phyloP scores from a whole-genome alignment of 2,888 invertebrate species.

The Aricia artaxerxes region DNA sequence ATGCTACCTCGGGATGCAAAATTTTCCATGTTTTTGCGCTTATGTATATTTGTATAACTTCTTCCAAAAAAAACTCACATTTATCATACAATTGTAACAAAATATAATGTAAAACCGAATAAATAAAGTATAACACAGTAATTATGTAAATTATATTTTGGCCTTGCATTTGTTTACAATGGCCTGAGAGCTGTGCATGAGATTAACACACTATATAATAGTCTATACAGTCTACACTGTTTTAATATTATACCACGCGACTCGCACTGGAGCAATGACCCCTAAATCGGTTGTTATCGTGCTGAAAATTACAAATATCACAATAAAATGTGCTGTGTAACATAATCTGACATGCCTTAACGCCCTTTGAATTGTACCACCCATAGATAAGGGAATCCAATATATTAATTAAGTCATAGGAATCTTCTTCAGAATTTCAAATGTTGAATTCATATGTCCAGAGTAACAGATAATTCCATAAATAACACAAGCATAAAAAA shows the following conservation, averaged over 20 bases:
- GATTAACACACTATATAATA: neutral
- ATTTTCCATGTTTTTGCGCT: too few relatives aligned
- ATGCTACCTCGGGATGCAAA: too few relatives aligned
- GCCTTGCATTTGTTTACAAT: constrained; percentile 22
- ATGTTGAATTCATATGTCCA: neutral
- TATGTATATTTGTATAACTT: neutral
- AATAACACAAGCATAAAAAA: too few relatives aligned
- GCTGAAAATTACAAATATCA: neutral
- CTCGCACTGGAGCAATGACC: constrained; percentile 1
- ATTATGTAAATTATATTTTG: constrained; percentile 10
- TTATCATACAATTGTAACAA: neutral
- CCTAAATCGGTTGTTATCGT: neutral
- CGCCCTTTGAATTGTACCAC: too few relatives aligned
- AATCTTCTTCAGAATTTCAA: neutral
- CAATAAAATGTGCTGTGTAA: neutral
- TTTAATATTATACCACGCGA: constrained; percentile 2
- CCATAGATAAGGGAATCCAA: too few relatives aligned
- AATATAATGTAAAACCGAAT: neutral
- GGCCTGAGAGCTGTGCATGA: neutral
- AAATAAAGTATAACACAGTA: neutral
- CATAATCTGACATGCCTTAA: neutral
- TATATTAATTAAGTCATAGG: too few relatives aligned
- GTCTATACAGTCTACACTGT: neutral
- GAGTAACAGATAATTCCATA: too few relatives aligned
- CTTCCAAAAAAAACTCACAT: neutral